Base-by-base conservation (phyloP, 1,140 invertebrate genomes). In the Solenopsis invicta region DNA sequence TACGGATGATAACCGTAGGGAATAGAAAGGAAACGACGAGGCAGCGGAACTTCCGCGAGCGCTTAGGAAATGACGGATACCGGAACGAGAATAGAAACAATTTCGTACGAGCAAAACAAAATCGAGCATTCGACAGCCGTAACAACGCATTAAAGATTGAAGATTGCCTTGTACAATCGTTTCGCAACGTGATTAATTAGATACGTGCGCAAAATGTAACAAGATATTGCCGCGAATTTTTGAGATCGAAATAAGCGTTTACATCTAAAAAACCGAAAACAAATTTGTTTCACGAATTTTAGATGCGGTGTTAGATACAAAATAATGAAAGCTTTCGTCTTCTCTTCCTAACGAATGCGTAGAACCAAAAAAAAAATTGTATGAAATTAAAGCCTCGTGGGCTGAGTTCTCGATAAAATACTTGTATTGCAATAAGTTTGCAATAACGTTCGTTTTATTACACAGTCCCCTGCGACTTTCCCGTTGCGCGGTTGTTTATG, bases 21-120 rank as follows among this genome's bases (percentile, higher is more conserved):
- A 56, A 81, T 81, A 56, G 78, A 81, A 81, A 71, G 50, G 50
- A 81, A 72, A 81, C 54, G 16, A 50, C 29, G 34, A 21, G 34
- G 34, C 34, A 24, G 50, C 18, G 78, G 45, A 56, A 81, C 50
- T 81, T 81, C 78, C 78, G 78, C 50, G 37, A 81, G 21, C 66
- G 21, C 37, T 71, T 54, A 37, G 66, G 54, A 18, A 56, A 71
- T 50, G 34, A 56, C 16, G 50, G 48, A 81, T 71, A 21, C 50
- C 50, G 78, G 78, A 81, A 81, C 50, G 5, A 41, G 41, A 41
- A 41, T 41, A 56, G 50, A 81, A 56, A 80, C n/a, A 69, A 9
- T 13, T n/a, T 80, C 24, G n/a, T n/a, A 8, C 34, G 34, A 13
- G 29, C 29, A 29, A n/a, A 41, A 69, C 37, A 67, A 66, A 56